Evolutionary conservation across 2,888 invertebrate species (phyloP).

Genomic region (Netelia inedita): DNA sequence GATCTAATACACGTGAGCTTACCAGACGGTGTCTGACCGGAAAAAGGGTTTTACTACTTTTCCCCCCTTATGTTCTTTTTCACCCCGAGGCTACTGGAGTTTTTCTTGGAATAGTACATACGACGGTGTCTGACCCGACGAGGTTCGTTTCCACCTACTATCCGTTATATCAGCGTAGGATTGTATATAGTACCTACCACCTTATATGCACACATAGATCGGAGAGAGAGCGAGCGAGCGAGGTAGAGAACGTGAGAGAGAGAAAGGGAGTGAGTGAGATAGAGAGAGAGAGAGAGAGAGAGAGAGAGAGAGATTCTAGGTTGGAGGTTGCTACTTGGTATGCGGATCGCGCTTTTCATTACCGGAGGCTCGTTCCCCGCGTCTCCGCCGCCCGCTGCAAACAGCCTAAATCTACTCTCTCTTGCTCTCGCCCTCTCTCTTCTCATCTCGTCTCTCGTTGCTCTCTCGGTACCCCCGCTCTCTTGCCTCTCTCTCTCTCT

Average conservation of each 20-base stretch:
- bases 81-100: constrained; percentile 38
- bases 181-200: constrained; percentile 45
- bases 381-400: constrained; percentile 82
- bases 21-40: constrained; percentile 23
- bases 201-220: constrained; percentile 60
- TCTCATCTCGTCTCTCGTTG: constrained; percentile 71
- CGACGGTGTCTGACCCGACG: constrained; percentile 72
- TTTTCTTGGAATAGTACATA: constrained; percentile 52
- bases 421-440: constrained; percentile 70
- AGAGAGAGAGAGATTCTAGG: constrained; percentile 64
- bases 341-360: constrained; percentile 88
- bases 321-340: constrained; percentile 86
- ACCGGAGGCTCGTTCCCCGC: constrained; percentile 85
- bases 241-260: constrained; percentile 15
- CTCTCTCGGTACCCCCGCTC: constrained; percentile 60
- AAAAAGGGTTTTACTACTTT: constrained; percentile 59
- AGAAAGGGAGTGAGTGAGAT: constrained; percentile 30
- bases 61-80: constrained; percentile 36
- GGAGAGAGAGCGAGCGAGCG: not conserved
- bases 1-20: constrained; percentile 3
- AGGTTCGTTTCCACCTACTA: constrained; percentile 78
- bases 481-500: constrained; percentile 50
- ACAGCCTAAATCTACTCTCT: constrained; percentile 84
- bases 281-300: constrained; percentile 19
- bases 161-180: constrained; percentile 69